Percentiles rank a stretch among this genome's conserved stretches.
phyloP scores from a whole-genome alignment of 2,797 vertebrate species.

The Cichlasoma orientale region DNA sequence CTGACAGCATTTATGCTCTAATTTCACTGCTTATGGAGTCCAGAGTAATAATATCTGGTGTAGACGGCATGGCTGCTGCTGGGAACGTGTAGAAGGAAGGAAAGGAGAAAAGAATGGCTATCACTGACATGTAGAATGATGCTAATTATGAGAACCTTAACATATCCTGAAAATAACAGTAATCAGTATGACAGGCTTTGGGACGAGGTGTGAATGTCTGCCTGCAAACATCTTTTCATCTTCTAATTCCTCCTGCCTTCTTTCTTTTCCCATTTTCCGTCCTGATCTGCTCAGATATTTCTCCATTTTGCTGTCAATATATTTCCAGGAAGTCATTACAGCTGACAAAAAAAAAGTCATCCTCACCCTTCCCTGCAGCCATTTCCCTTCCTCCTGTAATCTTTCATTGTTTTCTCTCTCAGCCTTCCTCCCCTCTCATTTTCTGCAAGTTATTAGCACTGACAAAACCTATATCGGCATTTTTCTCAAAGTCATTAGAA shows the following conservation, averaged over 20 bases:
- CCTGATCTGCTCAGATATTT: background rate
- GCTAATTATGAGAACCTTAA: background rate
- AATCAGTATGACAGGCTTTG: background rate
- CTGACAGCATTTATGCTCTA: background rate
- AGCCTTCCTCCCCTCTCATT: conserved; percentile 3
- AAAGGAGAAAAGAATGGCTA: background rate
- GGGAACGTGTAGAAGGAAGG: background rate
- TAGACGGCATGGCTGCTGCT: background rate
- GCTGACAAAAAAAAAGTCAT: conserved; percentile 1
- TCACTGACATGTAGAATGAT: background rate
- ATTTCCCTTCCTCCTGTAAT: conserved; percentile 7
- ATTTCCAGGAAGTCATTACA: conserved; percentile 34
- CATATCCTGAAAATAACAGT: background rate
- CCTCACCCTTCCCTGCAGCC: background rate
- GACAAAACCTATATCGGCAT: conserved; percentile 37
- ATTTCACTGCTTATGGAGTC: background rate
- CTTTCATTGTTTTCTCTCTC: conserved; percentile 30
- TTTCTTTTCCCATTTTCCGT: conserved; percentile 4
- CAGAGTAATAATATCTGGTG: background rate
- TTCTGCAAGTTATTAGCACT: conserved; percentile 40
- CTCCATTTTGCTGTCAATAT: conserved; percentile 10
- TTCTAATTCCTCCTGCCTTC: background rate
- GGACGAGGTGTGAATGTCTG: background rate
- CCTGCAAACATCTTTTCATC: background rate
- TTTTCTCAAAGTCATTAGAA: conserved; percentile 37